Conservation (phyloP, 2,797 vertebrate genomes). For the Poeciliopsis presidionis region DNA sequence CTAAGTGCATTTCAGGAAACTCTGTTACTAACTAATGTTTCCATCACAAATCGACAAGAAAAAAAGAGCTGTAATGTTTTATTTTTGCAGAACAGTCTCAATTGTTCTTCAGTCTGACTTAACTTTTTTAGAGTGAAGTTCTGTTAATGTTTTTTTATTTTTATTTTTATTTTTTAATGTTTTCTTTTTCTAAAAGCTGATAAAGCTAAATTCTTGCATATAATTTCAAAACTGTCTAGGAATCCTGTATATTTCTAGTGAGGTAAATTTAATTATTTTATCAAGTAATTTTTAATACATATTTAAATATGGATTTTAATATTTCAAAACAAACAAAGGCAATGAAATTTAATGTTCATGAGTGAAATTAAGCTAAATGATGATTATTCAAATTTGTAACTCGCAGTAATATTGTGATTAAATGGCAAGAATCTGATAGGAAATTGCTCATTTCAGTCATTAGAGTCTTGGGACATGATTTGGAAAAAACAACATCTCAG, state of each 20-base stretch:
- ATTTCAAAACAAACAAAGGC: not conserved
- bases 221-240: not conserved
- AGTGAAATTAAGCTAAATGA: not conserved
- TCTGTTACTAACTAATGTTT: not conserved
- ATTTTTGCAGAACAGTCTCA: not conserved
- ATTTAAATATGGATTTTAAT: not conserved
- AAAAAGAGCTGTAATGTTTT: not conserved
- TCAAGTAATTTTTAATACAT: not conserved
- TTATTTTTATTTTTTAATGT: not conserved
- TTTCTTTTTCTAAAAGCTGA: not conserved
- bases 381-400: not conserved
- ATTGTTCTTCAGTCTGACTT: not conserved
- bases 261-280: not conserved
- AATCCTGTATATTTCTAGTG: not conserved
- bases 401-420: not conserved
- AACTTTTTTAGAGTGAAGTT: no score
- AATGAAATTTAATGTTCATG: not conserved
- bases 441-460: not conserved
- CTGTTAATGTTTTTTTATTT: no score
- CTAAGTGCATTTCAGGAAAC: not conserved
- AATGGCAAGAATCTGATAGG: not conserved
- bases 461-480: not conserved
- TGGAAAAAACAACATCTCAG: slow-evolving; percentile 7
- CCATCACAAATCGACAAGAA: not conserved
- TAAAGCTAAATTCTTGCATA: not conserved